Base-by-base conservation (phyloP, 2,888 invertebrate species). In the Magallana nippona region DNA sequence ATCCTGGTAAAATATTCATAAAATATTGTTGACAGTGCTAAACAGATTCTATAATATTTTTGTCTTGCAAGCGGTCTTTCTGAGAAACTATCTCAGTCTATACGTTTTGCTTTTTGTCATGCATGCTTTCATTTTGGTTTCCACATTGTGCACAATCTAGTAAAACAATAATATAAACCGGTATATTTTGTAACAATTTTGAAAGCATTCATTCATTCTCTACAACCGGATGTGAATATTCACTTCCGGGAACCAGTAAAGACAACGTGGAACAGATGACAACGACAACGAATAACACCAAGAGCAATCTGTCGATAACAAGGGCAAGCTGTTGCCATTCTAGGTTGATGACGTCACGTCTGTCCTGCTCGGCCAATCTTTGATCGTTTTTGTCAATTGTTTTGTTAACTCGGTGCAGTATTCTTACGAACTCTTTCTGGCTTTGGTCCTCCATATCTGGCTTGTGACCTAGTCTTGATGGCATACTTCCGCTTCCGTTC, bases 351-450 rank as follows among this genome's bases (percentile, higher is more conserved):
- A 96, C 95, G 91, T 98, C 97, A 82, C 96, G 95, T 82, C 96
- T 95, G 92, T 97, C 97, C 93, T 96, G 97, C 90, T 97, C 97
- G 0, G 96, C 96, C 10, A 97, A 95, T 5, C 98, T 95, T 91
- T 96, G 96, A 93, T 94, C 97, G 94, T 97, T 97, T 80, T 96
- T 95, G 90, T 97, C 97, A 85, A 97, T 96, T 5, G 97, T 97
- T 87, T 96, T 95, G 93, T 96, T 96, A 57, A 97, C 96, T 93
- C 96, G 96, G 90, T 95, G 96, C 94, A 96, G 96, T 92, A 96
- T 97, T 89, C 95, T 95, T 83, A 95, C 95, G 92, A 96, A 96
- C 90, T 96, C 96, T 82, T 95, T 95, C 92, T 96, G 96, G 90
- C 96, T 96, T 57, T 81, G 82, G 44, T 90, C 90, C 15, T 71